Evolutionary conservation across 2,888 invertebrate genomes (phyloP), one percentile per base, ranked within the genome.

Genomic region (Beris morrisii): DNA sequence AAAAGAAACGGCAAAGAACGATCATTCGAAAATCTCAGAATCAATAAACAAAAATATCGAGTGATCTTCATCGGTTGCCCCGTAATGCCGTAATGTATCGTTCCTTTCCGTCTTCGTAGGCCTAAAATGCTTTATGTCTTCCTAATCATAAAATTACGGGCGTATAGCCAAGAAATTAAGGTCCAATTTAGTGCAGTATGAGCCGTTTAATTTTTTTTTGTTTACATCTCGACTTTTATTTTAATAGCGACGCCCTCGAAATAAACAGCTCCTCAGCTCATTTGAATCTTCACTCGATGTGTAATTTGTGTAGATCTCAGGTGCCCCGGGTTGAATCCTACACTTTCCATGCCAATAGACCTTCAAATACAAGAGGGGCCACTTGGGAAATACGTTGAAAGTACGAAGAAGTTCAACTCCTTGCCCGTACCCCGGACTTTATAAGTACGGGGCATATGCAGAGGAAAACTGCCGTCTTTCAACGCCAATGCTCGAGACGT

Each of bases 181-280:
- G 48, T 43, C 58, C 66, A 69, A 69, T 66, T 69, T 66, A 66
- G 64, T 57, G 59, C 38, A 64, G 5, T 59, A 66, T 66, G 64
- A 69, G 54, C n/a, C 45, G 54, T 58, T 52, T 66, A 55, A 66
- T 52, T 58, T 66, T 68, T 68, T 68, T 68, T 68, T 68, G 68
- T 68, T 68, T 68, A 68, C 53, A 65, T 61, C 66, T 57, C 38
- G 13, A 56, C 48, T 65, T 65, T 68, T 50, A 65, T 65, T 67
- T 67, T 67, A 59, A 67, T 67, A 67, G 67, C 48, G 55, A 55
- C 59, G 67, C 67, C 67, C 59, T 31, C 30, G 56, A 59, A 46
- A 50, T 65, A 65, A 67, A 67, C 61, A 56, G 31, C 28, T 43
- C 59, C 54, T 43, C 45, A 53, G 52, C 43, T 22, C 30, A 52